A percentile compares a stretch with the other conserved stretches of the same genome.
Conservation (phyloP, 37 sponge, comb jelly and placozoan species). For the Halichondria panicea region DNA sequence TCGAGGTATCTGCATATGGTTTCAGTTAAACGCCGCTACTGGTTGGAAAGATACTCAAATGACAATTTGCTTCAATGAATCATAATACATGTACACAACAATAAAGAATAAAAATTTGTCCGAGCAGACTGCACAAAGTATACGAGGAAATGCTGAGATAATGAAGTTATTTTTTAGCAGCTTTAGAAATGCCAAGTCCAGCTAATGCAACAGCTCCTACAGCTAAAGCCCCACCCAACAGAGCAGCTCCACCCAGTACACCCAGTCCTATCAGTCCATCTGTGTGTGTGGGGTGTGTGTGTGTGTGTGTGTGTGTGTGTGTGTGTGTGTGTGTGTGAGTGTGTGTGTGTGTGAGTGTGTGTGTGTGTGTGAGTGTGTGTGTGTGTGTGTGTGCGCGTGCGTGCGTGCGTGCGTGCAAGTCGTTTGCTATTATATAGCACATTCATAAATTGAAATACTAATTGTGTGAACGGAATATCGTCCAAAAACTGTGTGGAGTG, state of each 20-base stretch:
- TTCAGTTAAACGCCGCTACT: too few species aligned
- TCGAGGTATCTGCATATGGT: too few species aligned
- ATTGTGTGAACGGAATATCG: too few species aligned
- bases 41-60: too few species aligned
- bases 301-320: slow-evolving; percentile 30
- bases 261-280: slow-evolving; percentile 78
- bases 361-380: slow-evolving; percentile 9
- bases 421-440: too few species aligned
- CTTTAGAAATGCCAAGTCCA: slow-evolving; percentile 41
- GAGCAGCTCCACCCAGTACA: slow-evolving; percentile 75
- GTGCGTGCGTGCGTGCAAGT: slow-evolving; percentile 33
- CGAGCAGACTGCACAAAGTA: background rate
- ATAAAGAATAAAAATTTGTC: too few species aligned
- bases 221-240: slow-evolving; percentile 53
- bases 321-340: slow-evolving; percentile 23
- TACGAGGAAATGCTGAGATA: background rate
- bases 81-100: too few species aligned
- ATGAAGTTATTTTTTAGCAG: slow-evolving; percentile 16
- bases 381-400: slow-evolving; percentile 4
- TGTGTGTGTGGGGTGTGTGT: too few species aligned
- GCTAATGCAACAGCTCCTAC: slow-evolving; percentile 48
- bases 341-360: slow-evolving; percentile 1
- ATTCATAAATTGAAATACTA: too few species aligned
- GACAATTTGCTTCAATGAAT: too few species aligned
- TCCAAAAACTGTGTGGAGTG: too few species aligned